Evolutionary conservation across 2,888 invertebrate species (phyloP).

Genomic region (Orthosia cruda): DNA sequence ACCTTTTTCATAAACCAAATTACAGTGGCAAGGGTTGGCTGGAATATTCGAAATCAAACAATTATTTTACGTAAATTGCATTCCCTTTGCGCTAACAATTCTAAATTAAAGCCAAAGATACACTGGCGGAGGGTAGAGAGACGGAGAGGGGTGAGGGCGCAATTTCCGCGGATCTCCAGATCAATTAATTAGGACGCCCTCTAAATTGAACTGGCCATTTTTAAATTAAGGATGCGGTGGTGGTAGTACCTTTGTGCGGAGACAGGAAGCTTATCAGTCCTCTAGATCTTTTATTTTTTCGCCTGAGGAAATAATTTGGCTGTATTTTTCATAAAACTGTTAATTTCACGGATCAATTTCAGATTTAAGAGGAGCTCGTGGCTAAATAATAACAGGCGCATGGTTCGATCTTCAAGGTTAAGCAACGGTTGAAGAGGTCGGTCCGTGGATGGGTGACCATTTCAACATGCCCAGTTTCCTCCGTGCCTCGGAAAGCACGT

Average conservation of each 20-base stretch:
- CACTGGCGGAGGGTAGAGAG: constrained; percentile 75
- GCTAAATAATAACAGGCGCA: too few species aligned
- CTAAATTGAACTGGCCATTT: constrained; percentile 85
- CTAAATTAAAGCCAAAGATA: constrained; percentile 91
- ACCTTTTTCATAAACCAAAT: constrained; percentile 82
- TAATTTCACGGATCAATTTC: neutral
- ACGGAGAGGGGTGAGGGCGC: constrained; percentile 73
- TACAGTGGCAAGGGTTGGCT: constrained; percentile 76
- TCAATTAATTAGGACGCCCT: constrained; percentile 90
- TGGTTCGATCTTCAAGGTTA: too few species aligned
- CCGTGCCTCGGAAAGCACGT: too few species aligned
- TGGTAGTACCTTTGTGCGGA: constrained; percentile 38
- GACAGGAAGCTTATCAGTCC: constrained; percentile 41
- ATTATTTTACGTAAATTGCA: constrained; percentile 91
- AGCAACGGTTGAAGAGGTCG: too few species aligned
- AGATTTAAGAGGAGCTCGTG: too few species aligned
- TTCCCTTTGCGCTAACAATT: constrained; percentile 90
- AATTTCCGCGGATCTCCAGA: constrained; percentile 89
- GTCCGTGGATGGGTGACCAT: too few species aligned
- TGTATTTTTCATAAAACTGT: neutral
- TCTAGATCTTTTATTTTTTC: constrained; percentile 24
- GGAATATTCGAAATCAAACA: constrained; percentile 89
- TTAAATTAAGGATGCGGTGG: constrained; percentile 71
- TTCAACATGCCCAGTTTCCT: too few species aligned
- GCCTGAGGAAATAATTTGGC: constrained; percentile 1